These are phyloP conservation scores for Mesopsocus fuscifrons DNA, from an alignment of 2,888 invertebrate species.

Conservation along the genomic window DNA sequence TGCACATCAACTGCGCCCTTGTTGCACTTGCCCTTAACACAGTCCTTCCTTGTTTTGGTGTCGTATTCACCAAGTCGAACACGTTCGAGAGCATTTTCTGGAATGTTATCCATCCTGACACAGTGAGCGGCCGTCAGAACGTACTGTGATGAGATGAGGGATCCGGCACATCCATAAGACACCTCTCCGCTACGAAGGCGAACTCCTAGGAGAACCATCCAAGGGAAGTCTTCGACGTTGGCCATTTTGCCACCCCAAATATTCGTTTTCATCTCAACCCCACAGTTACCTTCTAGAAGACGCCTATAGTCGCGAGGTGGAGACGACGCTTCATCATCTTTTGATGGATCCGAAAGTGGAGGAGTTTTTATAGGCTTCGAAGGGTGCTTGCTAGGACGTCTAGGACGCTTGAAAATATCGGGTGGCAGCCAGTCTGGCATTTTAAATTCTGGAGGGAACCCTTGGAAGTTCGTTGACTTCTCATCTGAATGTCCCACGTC, in stretches of 20 bases:
- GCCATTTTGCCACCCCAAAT: constrained; percentile 23
- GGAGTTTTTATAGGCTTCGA: too few species aligned
- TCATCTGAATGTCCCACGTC: too few species aligned
- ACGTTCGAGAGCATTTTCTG: not conserved
- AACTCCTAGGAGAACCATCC: constrained; percentile 10
- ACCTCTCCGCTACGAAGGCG: too few species aligned
- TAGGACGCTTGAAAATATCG: too few species aligned
- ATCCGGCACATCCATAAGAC: constrained; percentile 13
- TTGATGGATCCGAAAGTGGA: too few species aligned
- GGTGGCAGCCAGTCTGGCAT: too few species aligned
- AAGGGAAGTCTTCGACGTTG: constrained; percentile 12
- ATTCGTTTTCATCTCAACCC: constrained; percentile 34
- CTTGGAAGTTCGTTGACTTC: too few species aligned
- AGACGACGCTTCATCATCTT: too few species aligned
- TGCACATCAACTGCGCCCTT: constrained; percentile 36
- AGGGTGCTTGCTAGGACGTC: too few species aligned
- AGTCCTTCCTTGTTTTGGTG: constrained; percentile 37
- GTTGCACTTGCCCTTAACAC: constrained; percentile 32
- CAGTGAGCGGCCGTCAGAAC: constrained; percentile 15
- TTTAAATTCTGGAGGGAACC: too few species aligned
- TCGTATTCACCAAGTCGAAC: constrained; percentile 51
- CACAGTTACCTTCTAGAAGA: constrained; percentile 30
- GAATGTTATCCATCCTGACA: not conserved
- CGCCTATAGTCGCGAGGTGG: not conserved
- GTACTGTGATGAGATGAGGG: constrained; percentile 12